A percentile compares a stretch with the other conserved stretches of the same genome.
Conservation (phyloP, 2,888 invertebrate genomes). For the Pandemis heparana region DNA sequence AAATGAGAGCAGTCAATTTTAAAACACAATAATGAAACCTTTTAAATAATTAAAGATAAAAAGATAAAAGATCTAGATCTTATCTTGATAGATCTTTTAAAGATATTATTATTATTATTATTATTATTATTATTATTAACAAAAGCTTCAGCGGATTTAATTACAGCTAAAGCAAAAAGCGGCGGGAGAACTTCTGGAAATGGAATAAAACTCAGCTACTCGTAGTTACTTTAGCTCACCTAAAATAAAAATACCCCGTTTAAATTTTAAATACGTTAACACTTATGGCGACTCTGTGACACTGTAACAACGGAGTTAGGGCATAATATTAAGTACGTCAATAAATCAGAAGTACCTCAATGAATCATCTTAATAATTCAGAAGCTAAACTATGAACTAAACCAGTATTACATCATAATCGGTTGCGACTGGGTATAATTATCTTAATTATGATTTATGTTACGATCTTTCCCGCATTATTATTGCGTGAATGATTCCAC, state of each 20-base stretch:
- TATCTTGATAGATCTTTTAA: too few relatives aligned
- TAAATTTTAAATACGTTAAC: not conserved
- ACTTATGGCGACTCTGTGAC: not conserved
- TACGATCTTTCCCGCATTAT: not conserved
- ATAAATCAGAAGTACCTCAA: too few relatives aligned
- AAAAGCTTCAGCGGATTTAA: slow-evolving; percentile 11
- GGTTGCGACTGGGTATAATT: not conserved
- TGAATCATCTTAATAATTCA: not conserved
- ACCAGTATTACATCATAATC: not conserved
- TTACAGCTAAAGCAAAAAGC: not conserved
- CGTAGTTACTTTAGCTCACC: not conserved
- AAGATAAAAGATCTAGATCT: too few relatives aligned
- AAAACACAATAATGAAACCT: not conserved
- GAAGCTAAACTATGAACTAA: not conserved
- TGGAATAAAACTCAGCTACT: not conserved
- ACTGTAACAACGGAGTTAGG: not conserved
- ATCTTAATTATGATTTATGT: too few relatives aligned
- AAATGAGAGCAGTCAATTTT: not conserved
- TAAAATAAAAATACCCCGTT: not conserved
- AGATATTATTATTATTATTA: too few relatives aligned
- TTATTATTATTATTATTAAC: too few relatives aligned
- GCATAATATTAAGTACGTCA: not conserved
- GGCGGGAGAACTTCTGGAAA: not conserved
- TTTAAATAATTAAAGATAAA: not conserved
- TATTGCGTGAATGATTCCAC: not conserved